Base-by-base conservation (phyloP, 2,113 vertebrate genomes). In the Leptosomus discolor region DNA sequence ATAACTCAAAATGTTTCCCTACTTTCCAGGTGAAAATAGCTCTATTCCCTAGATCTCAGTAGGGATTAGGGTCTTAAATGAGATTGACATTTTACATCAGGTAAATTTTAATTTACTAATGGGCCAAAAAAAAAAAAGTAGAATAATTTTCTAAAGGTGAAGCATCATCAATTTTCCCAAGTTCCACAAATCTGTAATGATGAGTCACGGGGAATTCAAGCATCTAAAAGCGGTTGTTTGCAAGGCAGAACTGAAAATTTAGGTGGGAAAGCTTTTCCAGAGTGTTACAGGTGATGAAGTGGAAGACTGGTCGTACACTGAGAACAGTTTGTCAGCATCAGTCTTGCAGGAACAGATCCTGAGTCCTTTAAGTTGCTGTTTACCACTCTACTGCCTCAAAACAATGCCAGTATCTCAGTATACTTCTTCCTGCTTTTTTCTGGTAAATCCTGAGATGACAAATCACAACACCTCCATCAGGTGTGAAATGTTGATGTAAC, bases 1-100 rank as follows among this genome's bases (percentile, higher is more conserved):
- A 56, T 36, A 88, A 53, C 63, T 92, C 75, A 67, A 79, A 92
- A 77, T 50, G 57, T 71, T 95, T 89, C 57, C 56, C 39, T 76
- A 2, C 46, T 63, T 97, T 94, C 76, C 86, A 94, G 65, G 83
- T 91, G 84, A 94, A 78, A 95, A 65, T 41, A 91, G 30, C 77
- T 94, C 60, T 50, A 23, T 75, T 91, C 61, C 24, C 60, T 61
- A 41, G 22, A 61, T 65, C 84, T 91, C 89, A 45, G 14, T 29
- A 48, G 23, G 58, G 53, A 70, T 88, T 80, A 75, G 51, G 30
- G 45, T 20, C n/a, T 93, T 90, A 70, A 92, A 95, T 43, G 11
- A 91, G 85, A 89, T 10, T 81, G 83, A 75, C 39, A 17, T 56
- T 64, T 95, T 64, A 48, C 24, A 71, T 86, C 21, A 64, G 91